Percentiles rank a stretch among this genome's conserved stretches.
phyloP scores from a whole-genome alignment of 2,113 vertebrate species.

The Plotosus lineatus region DNA sequence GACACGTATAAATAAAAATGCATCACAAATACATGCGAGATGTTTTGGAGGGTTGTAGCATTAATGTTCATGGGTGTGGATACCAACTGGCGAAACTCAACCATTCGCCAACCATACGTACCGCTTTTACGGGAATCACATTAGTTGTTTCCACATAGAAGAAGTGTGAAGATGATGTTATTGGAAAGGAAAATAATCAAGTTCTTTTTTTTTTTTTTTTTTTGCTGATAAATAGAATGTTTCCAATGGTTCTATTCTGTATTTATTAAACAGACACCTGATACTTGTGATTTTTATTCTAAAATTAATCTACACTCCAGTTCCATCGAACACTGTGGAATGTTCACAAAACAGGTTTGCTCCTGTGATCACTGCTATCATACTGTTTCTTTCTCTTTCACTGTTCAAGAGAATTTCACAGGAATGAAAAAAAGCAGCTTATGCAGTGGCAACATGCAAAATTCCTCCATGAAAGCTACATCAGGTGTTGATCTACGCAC shows the following conservation, averaged over 20 bases:
- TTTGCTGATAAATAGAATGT: too few species aligned
- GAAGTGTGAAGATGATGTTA: too few species aligned
- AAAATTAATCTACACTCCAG: too few species aligned
- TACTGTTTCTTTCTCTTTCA: neutral
- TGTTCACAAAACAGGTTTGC: neutral
- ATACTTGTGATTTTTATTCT: neutral
- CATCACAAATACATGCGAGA: neutral
- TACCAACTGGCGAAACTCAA: neutral
- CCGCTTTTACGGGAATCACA: neutral
- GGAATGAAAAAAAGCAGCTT: neutral
- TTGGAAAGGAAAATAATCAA: too few species aligned
- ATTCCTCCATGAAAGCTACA: neutral
- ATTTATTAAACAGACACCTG: neutral
- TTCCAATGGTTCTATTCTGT: neutral
- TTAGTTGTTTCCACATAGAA: neutral
- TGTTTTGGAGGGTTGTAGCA: neutral
- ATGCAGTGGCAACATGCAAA: neutral
- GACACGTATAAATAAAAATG: neutral
- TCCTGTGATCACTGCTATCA: neutral
- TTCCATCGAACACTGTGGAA: neutral
- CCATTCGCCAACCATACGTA: neutral
- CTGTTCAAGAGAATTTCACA: too few species aligned
- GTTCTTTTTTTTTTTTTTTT: too few species aligned
- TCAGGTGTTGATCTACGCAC: too few species aligned
- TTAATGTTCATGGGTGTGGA: neutral